Evolutionary conservation across 1,140 invertebrate species (phyloP).

Genomic region (Cydia splendana): DNA sequence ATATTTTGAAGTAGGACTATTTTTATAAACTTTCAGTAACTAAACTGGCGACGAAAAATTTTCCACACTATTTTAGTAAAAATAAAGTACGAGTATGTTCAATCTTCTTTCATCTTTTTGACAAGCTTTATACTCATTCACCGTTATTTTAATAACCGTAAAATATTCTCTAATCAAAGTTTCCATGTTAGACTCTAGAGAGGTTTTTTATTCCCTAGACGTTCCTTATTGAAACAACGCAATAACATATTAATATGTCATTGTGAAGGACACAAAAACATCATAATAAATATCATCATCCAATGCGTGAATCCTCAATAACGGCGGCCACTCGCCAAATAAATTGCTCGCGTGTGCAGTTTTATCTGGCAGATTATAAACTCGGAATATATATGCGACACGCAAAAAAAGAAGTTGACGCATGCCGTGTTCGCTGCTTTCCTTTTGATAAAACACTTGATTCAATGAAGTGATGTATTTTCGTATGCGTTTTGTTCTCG

Average conservation of each 20-base stretch:
- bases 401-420: constrained; percentile 32
- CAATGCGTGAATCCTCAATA: constrained; percentile 36
- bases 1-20: neutral
- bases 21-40: too few species aligned
- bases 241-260: neutral
- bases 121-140: too few species aligned
- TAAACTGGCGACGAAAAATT: too few species aligned
- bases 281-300: constrained; percentile 27
- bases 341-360: constrained; percentile 42
- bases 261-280: constrained; percentile 25
- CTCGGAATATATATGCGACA: constrained; percentile 37
- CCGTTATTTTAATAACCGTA: too few species aligned
- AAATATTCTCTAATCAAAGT: too few species aligned
- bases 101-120: too few species aligned
- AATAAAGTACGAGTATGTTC: too few species aligned
- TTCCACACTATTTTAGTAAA: too few species aligned
- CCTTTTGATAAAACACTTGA: constrained; percentile 42
- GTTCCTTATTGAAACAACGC: neutral
- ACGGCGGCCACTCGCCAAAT: constrained; percentile 38
- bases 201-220: too few species aligned
- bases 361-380: constrained; percentile 45
- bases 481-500: neutral
- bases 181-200: too few species aligned
- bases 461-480: constrained; percentile 42
- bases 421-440: constrained; percentile 33